phyloP scores from a whole-genome alignment of 2,888 invertebrate genomes.

The Yponomeuta cagnagella region DNA sequence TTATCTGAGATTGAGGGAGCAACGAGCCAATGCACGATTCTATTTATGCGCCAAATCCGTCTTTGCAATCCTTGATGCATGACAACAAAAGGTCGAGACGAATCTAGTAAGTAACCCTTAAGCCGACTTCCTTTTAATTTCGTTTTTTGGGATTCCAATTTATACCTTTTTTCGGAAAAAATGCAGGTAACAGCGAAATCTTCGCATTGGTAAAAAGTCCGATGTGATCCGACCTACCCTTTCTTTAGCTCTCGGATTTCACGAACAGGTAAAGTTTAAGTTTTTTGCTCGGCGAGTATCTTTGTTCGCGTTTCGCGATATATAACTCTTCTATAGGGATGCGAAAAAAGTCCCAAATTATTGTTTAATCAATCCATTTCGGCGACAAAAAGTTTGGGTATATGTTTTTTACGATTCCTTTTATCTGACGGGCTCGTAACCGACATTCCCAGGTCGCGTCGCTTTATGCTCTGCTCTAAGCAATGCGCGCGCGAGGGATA shows the following conservation, averaged over 20 bases:
- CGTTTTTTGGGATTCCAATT: conserved; percentile 50
- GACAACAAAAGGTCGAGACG: conserved; percentile 46
- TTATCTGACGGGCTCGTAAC: conserved; percentile 62
- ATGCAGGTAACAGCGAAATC: conserved; percentile 45
- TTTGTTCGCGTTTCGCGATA: conserved; percentile 66
- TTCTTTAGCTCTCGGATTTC: conserved; percentile 70
- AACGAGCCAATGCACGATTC: conserved; percentile 52
- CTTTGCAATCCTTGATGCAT: conserved; percentile 24
- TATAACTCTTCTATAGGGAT: conserved; percentile 60
- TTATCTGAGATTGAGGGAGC: conserved; percentile 58
- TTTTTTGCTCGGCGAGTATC: conserved; percentile 56
- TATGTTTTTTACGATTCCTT: conserved; percentile 57
- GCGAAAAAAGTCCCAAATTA: conserved; percentile 52
- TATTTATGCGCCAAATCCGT: conserved; percentile 29
- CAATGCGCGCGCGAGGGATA: conserved; percentile 48
- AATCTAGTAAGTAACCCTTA: conserved; percentile 59
- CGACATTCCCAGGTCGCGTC: conserved; percentile 70
- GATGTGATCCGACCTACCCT: conserved; percentile 63
- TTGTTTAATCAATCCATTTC: conserved; percentile 64
- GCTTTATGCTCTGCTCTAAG: conserved; percentile 59
- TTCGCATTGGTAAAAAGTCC: conserved; percentile 47
- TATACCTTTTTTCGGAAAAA: conserved; percentile 51
- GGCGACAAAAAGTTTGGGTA: conserved; percentile 57
- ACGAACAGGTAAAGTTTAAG: conserved; percentile 68
- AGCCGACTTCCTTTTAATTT: conserved; percentile 60